Evolutionary conservation across 2,113 vertebrate species (phyloP).

Genomic region (Reinhardtius hippoglossoides): DNA sequence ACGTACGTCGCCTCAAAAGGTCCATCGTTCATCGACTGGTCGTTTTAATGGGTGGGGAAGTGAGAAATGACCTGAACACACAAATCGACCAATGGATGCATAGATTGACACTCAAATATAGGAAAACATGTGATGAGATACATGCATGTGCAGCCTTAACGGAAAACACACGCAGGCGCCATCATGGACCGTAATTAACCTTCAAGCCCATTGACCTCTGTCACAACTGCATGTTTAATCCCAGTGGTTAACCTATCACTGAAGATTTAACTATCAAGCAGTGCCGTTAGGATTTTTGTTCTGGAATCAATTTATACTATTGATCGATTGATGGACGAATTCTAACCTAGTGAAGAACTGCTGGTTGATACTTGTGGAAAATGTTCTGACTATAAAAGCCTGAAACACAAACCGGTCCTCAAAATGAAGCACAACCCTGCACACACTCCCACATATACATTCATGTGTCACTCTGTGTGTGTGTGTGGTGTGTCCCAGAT

Average conservation of each 20-base stretch:
- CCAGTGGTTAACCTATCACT: neutral
- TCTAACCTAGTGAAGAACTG: neutral
- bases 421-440: neutral
- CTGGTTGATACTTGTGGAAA: neutral
- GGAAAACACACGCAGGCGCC: neutral
- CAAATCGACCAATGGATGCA: neutral
- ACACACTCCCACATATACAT: neutral
- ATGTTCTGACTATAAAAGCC: neutral
- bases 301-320: neutral
- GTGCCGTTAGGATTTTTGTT: too few species aligned
- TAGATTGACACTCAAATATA: neutral
- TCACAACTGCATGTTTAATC: neutral
- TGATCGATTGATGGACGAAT: neutral
- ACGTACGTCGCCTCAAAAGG: too few species aligned
- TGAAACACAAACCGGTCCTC: neutral
- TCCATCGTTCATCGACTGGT: too few species aligned
- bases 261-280: neutral
- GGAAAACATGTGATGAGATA: too few species aligned
- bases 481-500: slow-evolving; percentile 3
- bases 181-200: neutral
- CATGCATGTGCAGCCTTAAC: neutral
- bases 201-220: neutral
- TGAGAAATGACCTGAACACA: too few species aligned
- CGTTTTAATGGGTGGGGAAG: too few species aligned
- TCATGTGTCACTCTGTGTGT: neutral